Evolutionary conservation across 2,113 vertebrate genomes (phyloP).

Genomic region (Bombycilla garrulus): DNA sequence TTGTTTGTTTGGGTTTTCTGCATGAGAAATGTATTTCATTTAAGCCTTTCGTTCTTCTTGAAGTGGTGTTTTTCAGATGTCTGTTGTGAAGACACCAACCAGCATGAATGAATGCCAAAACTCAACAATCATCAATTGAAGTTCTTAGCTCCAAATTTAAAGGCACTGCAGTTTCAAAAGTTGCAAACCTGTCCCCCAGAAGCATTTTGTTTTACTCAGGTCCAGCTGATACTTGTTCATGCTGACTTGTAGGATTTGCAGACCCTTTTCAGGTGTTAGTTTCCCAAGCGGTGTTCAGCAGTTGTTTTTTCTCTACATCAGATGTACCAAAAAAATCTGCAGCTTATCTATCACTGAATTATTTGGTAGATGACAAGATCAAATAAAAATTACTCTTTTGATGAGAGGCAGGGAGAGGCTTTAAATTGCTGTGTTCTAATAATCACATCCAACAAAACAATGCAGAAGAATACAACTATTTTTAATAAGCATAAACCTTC

Average conservation of each 20-base stretch:
- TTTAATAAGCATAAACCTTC: constrained; percentile 51
- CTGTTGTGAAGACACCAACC: constrained; percentile 49
- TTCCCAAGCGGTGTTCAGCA: constrained; percentile 56
- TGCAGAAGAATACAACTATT: constrained; percentile 24
- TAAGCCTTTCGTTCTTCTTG: constrained; percentile 58
- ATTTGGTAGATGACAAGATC: constrained; percentile 25
- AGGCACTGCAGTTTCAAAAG: constrained; percentile 72
- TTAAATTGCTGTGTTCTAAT: constrained; percentile 34
- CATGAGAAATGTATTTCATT: constrained; percentile 59
- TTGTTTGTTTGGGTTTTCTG: not conserved
- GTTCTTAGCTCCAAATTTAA: constrained; percentile 62
- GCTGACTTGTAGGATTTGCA: constrained; percentile 29
- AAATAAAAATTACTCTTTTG: constrained; percentile 5
- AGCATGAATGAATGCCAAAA: constrained; percentile 69
- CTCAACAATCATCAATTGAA: constrained; percentile 50
- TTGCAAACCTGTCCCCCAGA: constrained; percentile 52
- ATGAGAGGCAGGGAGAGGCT: not conserved
- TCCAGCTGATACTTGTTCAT: constrained; percentile 52
- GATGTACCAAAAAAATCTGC: constrained; percentile 44
- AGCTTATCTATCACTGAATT: constrained; percentile 8
- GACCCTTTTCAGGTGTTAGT: constrained; percentile 6
- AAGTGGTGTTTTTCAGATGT: constrained; percentile 61
- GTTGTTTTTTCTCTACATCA: constrained; percentile 17
- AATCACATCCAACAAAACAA: constrained; percentile 33
- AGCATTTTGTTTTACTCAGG: constrained; percentile 72